Evolutionary conservation across 2,888 invertebrate species (phyloP).

Genomic region (Priapulus caudatus): DNA sequence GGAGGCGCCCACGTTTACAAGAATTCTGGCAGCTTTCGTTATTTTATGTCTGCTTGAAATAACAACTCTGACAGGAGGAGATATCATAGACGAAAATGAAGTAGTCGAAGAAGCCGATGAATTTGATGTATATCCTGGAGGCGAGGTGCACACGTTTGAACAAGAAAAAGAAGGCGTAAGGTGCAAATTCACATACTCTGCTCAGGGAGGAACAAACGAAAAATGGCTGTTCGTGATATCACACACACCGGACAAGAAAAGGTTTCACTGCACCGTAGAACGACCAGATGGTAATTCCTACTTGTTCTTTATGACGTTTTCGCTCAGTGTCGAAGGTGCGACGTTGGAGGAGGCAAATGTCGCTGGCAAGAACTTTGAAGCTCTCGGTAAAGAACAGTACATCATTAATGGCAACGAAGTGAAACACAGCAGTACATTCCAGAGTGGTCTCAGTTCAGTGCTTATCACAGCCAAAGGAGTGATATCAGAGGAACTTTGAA

Average conservation of each 20-base stretch:
- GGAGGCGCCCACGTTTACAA: too few species aligned
- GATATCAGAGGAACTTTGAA: too few species aligned
- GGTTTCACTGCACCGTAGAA: neutral
- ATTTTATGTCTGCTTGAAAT: too few species aligned
- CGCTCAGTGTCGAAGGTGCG: neutral
- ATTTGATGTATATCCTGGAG: neutral
- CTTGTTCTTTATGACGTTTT: constrained; percentile 1
- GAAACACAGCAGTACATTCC: too few species aligned
- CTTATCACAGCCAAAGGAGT: too few species aligned
- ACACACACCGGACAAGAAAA: constrained; percentile 1
- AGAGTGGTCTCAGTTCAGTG: too few species aligned
- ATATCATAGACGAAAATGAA: neutral
- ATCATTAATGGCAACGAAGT: too few species aligned
- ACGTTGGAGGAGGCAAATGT: neutral
- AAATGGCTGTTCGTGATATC: constrained; percentile 3
- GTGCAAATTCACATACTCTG: constrained; percentile 1
- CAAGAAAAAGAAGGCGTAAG: constrained; percentile 3
- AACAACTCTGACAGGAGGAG: too few species aligned
- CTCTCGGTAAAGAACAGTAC: too few species aligned
- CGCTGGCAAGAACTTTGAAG: too few species aligned
- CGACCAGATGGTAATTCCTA: constrained; percentile 3
- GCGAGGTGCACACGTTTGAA: constrained; percentile 3
- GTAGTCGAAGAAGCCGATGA: neutral
- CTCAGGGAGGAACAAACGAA: neutral
- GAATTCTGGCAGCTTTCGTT: too few species aligned